Conservation (phyloP, 2,113 vertebrate species). For the Alexandromys fortis region DNA sequence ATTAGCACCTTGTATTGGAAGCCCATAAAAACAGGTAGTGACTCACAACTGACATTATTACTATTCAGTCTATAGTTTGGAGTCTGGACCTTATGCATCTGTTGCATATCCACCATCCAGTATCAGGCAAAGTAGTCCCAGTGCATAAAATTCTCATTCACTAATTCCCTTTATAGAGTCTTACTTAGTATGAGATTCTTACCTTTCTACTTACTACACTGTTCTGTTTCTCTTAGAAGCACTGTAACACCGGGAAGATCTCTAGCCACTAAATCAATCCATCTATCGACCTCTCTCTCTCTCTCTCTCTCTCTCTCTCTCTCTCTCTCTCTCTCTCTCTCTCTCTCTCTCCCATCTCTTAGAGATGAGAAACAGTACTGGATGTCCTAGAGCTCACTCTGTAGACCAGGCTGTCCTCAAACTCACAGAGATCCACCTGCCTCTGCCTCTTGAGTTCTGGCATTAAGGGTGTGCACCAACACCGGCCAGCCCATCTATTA, state of each 20-base stretch:
- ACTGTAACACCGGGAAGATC: too few species aligned
- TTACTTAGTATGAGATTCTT: too few species aligned
- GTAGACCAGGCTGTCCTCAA: too few species aligned
- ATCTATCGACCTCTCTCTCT: not conserved
- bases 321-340: too few species aligned
- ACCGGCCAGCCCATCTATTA: not conserved
- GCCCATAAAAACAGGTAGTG: fast-evolving
- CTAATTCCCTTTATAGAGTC: not conserved
- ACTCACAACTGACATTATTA: fast-evolving
- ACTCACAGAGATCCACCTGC: too few species aligned
- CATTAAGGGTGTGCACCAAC: too few species aligned
- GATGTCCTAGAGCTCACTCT: too few species aligned
- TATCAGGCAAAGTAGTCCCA: fast-evolving
- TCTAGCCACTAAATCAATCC: not conserved
- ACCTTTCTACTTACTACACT: too few species aligned
- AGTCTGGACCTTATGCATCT: not conserved
- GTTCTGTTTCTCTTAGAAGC: not conserved
- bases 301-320: too few species aligned
- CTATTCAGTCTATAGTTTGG: not conserved
- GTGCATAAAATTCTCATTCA: not conserved
- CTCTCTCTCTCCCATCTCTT: too few species aligned
- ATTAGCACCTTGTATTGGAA: fast-evolving
- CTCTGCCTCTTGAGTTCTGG: too few species aligned
- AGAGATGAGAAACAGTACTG: too few species aligned
- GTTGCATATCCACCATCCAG: fast-evolving